These are phyloP conservation scores for Hippoglossus stenolepis DNA, from an alignment of 2,113 vertebrate species.

Conservation along the genomic window DNA sequence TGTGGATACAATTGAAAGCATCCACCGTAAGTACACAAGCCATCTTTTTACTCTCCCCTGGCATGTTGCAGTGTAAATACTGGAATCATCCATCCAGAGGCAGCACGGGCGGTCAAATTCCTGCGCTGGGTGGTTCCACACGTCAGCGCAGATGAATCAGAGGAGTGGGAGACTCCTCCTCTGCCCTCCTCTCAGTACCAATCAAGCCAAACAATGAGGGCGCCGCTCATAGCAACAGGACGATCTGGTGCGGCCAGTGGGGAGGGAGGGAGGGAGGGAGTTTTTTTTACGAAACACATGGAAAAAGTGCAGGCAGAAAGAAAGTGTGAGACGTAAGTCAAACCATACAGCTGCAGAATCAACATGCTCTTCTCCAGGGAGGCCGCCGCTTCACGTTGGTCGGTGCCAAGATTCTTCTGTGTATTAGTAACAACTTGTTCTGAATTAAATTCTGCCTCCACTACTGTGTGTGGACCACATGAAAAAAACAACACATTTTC, in stretches of 20 bases:
- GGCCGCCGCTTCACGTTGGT: background rate
- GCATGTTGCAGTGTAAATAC: background rate
- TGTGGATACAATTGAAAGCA: background rate
- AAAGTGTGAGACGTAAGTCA: slow-evolving; percentile 4
- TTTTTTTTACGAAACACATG: background rate
- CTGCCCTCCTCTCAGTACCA: slow-evolving; percentile 19
- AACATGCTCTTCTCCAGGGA: background rate
- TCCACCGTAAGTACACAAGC: background rate
- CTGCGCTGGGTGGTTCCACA: slow-evolving; percentile 52
- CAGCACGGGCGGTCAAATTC: slow-evolving; percentile 39
- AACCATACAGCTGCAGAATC: slow-evolving; percentile 10
- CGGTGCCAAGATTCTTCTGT: background rate
- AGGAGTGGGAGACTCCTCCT: slow-evolving; percentile 37
- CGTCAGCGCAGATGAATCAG: slow-evolving; percentile 43
- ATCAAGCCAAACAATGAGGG: slow-evolving; percentile 51
- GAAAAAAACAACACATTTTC: background rate
- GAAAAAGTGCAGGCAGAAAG: slow-evolving; percentile 10
- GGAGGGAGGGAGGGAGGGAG: background rate
- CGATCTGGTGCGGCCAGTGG: background rate
- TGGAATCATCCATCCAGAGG: background rate
- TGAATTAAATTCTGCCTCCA: background rate
- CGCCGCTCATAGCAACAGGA: slow-evolving; percentile 39
- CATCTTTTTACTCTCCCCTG: background rate
- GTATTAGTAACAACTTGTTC: background rate
- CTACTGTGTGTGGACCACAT: background rate